phyloP scores from a whole-genome alignment of 1,140 invertebrate genomes.

The Drosophila pseudoobscura region DNA sequence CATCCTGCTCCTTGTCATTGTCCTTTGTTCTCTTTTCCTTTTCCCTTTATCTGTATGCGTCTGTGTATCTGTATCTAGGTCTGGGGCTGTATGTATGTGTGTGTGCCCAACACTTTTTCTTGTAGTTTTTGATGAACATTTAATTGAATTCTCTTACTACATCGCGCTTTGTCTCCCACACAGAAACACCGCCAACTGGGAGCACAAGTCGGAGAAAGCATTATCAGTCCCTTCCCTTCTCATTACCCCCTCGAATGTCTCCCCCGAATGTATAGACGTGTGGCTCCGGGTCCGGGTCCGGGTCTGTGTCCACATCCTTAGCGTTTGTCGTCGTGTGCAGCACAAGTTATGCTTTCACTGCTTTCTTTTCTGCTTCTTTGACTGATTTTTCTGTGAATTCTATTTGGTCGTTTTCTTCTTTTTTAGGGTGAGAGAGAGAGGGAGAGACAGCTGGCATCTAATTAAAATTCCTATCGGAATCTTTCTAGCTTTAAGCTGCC shows the following conservation, averaged over 20 bases:
- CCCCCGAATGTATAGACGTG: background rate
- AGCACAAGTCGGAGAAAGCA: background rate
- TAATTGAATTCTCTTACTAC: slow-evolving; percentile 72
- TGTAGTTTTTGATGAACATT: slow-evolving; percentile 81
- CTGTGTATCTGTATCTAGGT: slow-evolving; percentile 15
- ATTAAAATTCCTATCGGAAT: slow-evolving; percentile 75
- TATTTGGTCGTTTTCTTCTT: background rate
- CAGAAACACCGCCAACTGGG: slow-evolving; percentile 26
- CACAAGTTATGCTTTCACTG: slow-evolving; percentile 48
- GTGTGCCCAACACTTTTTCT: slow-evolving; percentile 61
- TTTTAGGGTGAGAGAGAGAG: no score
- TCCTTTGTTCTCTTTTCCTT: slow-evolving; percentile 23
- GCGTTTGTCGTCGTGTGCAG: background rate
- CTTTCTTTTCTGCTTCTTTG: no score
- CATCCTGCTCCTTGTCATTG: slow-evolving; percentile 45
- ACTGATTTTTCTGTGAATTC: no score
- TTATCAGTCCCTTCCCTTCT: background rate
- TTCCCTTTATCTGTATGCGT: slow-evolving; percentile 26
- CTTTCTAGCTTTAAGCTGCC: slow-evolving; percentile 34
- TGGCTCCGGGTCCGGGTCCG: no score
- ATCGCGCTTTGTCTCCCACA: slow-evolving; percentile 54
- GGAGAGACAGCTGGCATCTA: slow-evolving; percentile 37
- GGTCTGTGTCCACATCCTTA: no score
- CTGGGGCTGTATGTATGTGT: slow-evolving; percentile 5
- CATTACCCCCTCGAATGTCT: no score